Base-by-base conservation (phyloP, 2,888 invertebrate genomes). In the Heteropelma amictum region DNA sequence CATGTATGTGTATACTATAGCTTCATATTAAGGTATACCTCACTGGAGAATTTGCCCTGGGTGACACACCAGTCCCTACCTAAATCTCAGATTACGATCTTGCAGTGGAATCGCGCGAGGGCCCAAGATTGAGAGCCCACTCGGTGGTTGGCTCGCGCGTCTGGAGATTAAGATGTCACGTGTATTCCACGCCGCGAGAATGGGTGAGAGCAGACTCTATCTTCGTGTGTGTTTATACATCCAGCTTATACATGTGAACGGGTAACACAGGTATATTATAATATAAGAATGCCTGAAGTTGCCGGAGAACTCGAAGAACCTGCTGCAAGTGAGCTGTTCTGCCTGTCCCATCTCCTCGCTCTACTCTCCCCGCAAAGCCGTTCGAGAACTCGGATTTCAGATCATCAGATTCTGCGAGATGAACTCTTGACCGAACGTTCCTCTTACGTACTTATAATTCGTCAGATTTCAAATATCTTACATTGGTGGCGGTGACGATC, bases 11-110 rank as follows among this genome's bases (percentile, higher is more conserved):
- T 78, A n/a, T n/a, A n/a, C n/a, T n/a, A n/a, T n/a, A n/a, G n/a
- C n/a, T n/a, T 60, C 70, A 56, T 67, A 60, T 65, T 38, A 60
- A 63, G 49, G 65, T 73, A 71, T 70, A 63, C 68, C 64, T 56
- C 40, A 33, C 51, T 35, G 63, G 70, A 72, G 77, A 75, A 63
- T 69, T 77, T 79, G 76, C 73, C 79, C 79, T 83, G 84, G 83
- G 85, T 83, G 80, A 81, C 78, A 73, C 77, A 70, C 77, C 72
- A 79, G 77, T 72, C 72, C 76, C 77, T 78, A 81, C 81, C 83
- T 81, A 81, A 83, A 84, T 85, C 85, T 85, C 84, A 83, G 85
- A 85, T 86, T 86, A 85, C 84, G 82, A 86, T 85, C 85, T 85
- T 72, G 65, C 79, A 45, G 76, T 79, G 81, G 81, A 80, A 82